phyloP scores from a whole-genome alignment of 2,797 vertebrate species.

The Parauchenoglanis ngamensis region DNA sequence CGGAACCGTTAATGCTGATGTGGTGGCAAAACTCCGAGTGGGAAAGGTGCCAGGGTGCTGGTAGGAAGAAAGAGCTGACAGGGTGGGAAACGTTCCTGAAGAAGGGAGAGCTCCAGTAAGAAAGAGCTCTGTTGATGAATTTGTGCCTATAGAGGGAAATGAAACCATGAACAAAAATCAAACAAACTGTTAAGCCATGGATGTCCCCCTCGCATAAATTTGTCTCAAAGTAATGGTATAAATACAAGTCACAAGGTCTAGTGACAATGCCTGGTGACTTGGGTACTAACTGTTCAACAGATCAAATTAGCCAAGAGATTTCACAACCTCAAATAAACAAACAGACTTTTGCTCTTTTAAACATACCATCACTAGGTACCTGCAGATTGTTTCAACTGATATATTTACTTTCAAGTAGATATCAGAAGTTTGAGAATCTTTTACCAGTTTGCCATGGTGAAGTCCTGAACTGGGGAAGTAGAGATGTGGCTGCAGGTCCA shows the following conservation, averaged over 20 bases:
- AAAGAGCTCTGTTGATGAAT: constrained; percentile 93
- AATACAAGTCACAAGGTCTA: not conserved
- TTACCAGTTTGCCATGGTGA: constrained; percentile 92
- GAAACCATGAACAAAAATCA: constrained; percentile 9
- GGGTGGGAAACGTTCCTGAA: constrained; percentile 89
- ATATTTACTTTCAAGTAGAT: not conserved
- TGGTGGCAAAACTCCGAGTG: constrained; percentile 86
- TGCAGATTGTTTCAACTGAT: not conserved
- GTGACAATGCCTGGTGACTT: not conserved
- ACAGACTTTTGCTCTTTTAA: not conserved
- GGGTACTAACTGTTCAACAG: not conserved
- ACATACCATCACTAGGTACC: not conserved
- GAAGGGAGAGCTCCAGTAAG: constrained; percentile 92
- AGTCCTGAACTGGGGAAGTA: constrained; percentile 91
- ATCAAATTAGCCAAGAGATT: not conserved
- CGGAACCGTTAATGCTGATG: constrained; percentile 87
- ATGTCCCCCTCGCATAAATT: not conserved
- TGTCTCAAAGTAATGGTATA: not conserved
- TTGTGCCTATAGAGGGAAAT: constrained; percentile 79
- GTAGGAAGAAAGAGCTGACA: constrained; percentile 87
- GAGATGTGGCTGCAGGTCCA: constrained; percentile 90
- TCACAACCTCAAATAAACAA: not conserved
- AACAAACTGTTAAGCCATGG: not conserved
- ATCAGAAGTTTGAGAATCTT: not conserved
- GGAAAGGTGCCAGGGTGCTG: constrained; percentile 91